phyloP scores from a whole-genome alignment of 2,797 vertebrate genomes.

The Sebastes paucispinis region DNA sequence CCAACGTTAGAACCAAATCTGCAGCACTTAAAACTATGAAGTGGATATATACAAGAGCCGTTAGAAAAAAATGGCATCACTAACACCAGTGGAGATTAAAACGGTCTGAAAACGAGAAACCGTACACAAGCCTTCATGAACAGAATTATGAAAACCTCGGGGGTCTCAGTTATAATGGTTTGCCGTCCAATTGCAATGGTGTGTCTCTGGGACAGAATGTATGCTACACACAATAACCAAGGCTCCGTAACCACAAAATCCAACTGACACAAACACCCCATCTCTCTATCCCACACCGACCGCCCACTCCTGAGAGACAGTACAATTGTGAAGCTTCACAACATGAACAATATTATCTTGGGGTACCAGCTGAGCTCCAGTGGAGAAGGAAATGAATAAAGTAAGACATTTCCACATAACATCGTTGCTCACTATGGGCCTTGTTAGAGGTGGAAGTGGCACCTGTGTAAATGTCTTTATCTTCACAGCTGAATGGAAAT shows the following conservation, averaged over 20 bases:
- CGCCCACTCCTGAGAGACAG: conserved; percentile 44
- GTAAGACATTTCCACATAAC: conserved; percentile 45
- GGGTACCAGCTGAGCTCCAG: conserved; percentile 60
- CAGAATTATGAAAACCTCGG: conserved; percentile 13
- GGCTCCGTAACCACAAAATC: conserved; percentile 17
- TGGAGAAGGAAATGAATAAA: conserved; percentile 50
- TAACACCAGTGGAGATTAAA: conserved; percentile 8
- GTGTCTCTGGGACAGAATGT: conserved; percentile 19
- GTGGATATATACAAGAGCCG: not conserved
- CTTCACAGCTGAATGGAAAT: conserved; percentile 7
- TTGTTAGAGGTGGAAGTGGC: conserved; percentile 12
- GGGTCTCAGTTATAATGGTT: conserved; percentile 25
- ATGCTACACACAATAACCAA: conserved; percentile 47
- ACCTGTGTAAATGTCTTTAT: conserved; percentile 30
- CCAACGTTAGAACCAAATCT: conserved; percentile 1
- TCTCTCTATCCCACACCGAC: conserved; percentile 33
- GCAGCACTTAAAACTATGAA: conserved; percentile 6
- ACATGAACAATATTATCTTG: conserved; percentile 68
- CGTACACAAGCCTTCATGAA: not conserved
- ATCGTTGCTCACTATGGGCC: conserved; percentile 29
- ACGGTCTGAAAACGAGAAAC: conserved; percentile 8
- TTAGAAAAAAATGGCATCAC: not conserved
- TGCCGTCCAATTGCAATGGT: conserved; percentile 8
- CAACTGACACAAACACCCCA: not conserved
- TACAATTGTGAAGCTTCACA: conserved; percentile 43